Base-by-base conservation (phyloP, 1,140 invertebrate genomes). In the Meloidogyne floridensis region DNA sequence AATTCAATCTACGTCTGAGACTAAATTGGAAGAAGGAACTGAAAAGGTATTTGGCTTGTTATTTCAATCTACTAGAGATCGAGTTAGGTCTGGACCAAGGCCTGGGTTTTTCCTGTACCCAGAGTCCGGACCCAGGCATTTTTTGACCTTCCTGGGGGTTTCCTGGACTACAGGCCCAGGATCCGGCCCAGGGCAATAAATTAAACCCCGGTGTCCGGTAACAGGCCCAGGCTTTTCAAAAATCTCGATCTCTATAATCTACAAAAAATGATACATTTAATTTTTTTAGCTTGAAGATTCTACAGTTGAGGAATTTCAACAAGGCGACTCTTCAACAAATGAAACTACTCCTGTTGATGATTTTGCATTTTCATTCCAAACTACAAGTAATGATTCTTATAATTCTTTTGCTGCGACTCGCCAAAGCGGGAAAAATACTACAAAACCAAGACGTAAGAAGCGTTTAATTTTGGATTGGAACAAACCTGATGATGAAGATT, bases 381-480 rank as follows among this genome's bases (percentile, higher is more conserved):
- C 56, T 59, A 59, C 56, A 59, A 59, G 56, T 59, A 15, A 4
- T 59, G 11, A 59, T 59, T 3, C 56, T 15, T 13, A 59, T 13
- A 59, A 13, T 15, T 15, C 56, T 15, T 59, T 59, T 59, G 11
- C 56, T 15, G 11, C 11, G 15, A 72, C 32, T 72, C 72, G 72
- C 11, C 18, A 72, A 72, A 11, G 32, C 15, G 11, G n/a, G 11
- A 72, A 18, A 72, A 72, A 18, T 11, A 72, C 32, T 2, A 32
- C n/a, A 15, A 32, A 20, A 59, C 10, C 42, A 43, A 47, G 15
- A n/a, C 9, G 51, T 3, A 75, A 32, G 32, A 81, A 81, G 77
- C 54, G 75, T 4, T 53, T 42, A 43, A 20, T 32, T 32, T 2
- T 65, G 80, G 76, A 81, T 20, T 80, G 80, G 74, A 80, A 81